A percentile compares a stretch with the other conserved stretches of the same genome.
Evolutionary conservation across 2,113 vertebrate genomes (phyloP).

Genomic region (Podocnemis expansa): DNA sequence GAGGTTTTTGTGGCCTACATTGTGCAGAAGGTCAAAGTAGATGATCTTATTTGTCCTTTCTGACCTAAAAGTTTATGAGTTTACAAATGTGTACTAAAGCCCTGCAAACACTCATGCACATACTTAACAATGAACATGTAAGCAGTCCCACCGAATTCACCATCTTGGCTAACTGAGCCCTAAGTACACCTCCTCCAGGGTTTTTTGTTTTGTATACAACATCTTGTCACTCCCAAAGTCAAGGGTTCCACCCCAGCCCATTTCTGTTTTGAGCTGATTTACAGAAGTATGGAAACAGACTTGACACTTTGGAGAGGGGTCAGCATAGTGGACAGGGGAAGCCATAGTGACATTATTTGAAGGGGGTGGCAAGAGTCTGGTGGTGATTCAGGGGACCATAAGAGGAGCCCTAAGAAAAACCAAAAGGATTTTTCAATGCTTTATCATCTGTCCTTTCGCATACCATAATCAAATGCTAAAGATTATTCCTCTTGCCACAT

Average conservation of each 20-base stretch:
- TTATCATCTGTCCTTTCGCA: conserved; percentile 10
- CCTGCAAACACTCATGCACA: not conserved
- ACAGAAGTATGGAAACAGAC: not conserved
- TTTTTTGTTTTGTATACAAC: not conserved
- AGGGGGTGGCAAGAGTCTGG: not conserved
- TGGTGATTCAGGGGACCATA: not conserved
- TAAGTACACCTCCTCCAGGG: not conserved
- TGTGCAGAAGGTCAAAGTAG: too few relatives aligned
- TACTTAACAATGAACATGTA: not conserved
- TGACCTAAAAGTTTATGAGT: too few relatives aligned
- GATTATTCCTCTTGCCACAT: not conserved
- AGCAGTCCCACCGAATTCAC: not conserved
- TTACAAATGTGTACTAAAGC: not conserved
- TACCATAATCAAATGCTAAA: not conserved
- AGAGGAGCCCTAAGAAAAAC: not conserved
- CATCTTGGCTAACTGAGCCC: not conserved
- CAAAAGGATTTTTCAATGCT: not conserved
- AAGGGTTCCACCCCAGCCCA: not conserved
- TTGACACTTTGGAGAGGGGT: not conserved
- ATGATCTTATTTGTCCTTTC: too few relatives aligned
- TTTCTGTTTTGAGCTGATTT: not conserved
- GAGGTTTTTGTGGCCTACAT: too few relatives aligned
- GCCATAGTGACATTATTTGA: fast-evolving
- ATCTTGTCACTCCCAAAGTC: not conserved
- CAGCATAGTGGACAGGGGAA: not conserved